These are phyloP conservation scores for Pedionomus torquatus DNA, from an alignment of 2,113 vertebrate species.

Conservation along the genomic window DNA sequence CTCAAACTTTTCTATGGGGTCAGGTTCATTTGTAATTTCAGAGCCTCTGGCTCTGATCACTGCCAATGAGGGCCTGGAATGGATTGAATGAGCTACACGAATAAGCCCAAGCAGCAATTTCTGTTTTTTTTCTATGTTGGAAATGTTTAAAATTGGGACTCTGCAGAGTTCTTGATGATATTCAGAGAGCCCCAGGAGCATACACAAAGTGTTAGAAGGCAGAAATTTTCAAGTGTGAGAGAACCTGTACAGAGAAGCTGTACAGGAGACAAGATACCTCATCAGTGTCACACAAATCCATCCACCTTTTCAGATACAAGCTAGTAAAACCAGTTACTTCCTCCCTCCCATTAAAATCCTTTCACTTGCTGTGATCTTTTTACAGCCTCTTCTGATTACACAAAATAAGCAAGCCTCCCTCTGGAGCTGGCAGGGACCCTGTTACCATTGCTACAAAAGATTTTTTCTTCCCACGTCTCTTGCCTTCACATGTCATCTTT, in stretches of 20 bases:
- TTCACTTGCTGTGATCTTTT: not conserved
- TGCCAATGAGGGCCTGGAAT: not conserved
- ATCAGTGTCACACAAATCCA: not conserved
- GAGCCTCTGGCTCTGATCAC: not conserved
- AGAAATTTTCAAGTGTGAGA: not conserved
- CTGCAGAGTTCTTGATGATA: not conserved
- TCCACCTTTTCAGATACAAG: not conserved
- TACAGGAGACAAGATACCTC: not conserved
- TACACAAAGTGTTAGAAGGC: not conserved
- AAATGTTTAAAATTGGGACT: not conserved
- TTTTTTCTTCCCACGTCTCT: not conserved
- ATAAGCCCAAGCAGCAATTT: not conserved
- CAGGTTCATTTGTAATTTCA: not conserved
- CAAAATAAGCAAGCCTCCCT: not conserved
- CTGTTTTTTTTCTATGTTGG: not conserved
- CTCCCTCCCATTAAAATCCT: not conserved
- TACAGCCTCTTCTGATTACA: not conserved
- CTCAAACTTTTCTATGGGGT: not conserved
- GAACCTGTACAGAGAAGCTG: not conserved
- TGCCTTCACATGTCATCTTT: not conserved
- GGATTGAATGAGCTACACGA: not conserved
- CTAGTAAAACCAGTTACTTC: not conserved
- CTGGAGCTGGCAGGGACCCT: not conserved
- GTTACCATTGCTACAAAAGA: not conserved
- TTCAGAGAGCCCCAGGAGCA: not conserved